Percentiles rank a stretch among this genome's conserved stretches.
Conservation (phyloP, 2,888 invertebrate genomes). For the Proisotoma minuta region DNA sequence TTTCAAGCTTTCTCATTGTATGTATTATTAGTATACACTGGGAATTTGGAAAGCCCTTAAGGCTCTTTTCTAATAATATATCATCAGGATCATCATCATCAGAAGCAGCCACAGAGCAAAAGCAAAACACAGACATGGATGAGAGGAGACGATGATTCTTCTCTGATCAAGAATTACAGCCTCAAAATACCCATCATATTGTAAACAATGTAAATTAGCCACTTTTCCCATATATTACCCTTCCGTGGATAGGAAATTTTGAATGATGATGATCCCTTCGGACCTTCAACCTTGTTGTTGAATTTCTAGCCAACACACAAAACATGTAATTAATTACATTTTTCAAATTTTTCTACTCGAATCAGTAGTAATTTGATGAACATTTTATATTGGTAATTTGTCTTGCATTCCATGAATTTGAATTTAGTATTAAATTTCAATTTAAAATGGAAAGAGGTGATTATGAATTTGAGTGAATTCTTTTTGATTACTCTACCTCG, state of each 20-base stretch:
- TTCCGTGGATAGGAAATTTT: neutral
- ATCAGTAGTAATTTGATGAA: too few species aligned
- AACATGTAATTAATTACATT: neutral
- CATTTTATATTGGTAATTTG: too few species aligned
- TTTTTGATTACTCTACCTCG: conserved; percentile 2
- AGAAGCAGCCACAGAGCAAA: too few species aligned
- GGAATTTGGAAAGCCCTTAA: conserved; percentile 1
- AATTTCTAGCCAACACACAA: neutral
- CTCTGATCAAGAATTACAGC: neutral
- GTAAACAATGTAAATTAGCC: neutral
- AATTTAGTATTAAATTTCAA: too few species aligned
- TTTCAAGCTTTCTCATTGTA: neutral
- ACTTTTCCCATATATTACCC: neutral
- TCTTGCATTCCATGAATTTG: too few species aligned
- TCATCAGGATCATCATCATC: neutral
- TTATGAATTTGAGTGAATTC: conserved; percentile 10
- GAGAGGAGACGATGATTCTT: too few species aligned
- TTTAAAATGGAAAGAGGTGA: too few species aligned
- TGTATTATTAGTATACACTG: neutral
- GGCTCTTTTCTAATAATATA: neutral
- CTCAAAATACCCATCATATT: neutral
- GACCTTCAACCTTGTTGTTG: neutral
- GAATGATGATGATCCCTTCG: neutral
- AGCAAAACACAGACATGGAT: too few species aligned
- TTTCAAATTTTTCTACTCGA: neutral